phyloP scores from a whole-genome alignment of 2,888 invertebrate genomes.

The Dynastes tityus region DNA sequence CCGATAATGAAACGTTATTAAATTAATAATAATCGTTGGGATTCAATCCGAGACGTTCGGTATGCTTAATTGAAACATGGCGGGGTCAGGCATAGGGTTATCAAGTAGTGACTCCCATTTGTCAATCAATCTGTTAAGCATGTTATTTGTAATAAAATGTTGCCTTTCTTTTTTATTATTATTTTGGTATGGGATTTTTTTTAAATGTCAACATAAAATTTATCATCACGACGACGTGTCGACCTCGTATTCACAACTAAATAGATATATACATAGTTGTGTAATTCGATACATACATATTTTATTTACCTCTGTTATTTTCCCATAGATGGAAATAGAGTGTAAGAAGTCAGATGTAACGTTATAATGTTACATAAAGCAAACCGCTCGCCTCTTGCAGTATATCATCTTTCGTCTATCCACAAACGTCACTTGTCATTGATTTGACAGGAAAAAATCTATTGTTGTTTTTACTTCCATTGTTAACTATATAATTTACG shows the following conservation, averaged over 20 bases:
- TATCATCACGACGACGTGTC: conserved; percentile 11
- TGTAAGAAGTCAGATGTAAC: no score
- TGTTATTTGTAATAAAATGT: conserved; percentile 19
- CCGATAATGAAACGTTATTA: background rate
- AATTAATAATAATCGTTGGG: background rate
- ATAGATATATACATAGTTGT: no score
- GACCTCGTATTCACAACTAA: background rate
- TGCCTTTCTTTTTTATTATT: background rate
- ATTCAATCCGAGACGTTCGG: background rate
- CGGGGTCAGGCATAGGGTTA: conserved; percentile 59
- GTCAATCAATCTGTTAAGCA: conserved; percentile 55
- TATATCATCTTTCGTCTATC: no score
- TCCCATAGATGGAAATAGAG: no score
- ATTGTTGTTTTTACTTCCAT: no score
- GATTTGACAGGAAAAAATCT: no score
- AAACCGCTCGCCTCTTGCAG: no score
- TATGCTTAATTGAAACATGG: conserved; percentile 61
- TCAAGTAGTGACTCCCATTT: conserved; percentile 58
- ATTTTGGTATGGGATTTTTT: conserved; percentile 10
- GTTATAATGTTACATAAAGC: no score
- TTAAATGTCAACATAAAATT: conserved; percentile 9
- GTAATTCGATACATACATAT: no score
- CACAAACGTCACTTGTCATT: no score
- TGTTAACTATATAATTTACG: no score
- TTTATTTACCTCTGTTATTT: no score